Percentiles rank a stretch among this genome's conserved stretches.
Evolutionary conservation across 2,113 vertebrate species (phyloP).

Genomic region (Oenanthe oenanthe): DNA sequence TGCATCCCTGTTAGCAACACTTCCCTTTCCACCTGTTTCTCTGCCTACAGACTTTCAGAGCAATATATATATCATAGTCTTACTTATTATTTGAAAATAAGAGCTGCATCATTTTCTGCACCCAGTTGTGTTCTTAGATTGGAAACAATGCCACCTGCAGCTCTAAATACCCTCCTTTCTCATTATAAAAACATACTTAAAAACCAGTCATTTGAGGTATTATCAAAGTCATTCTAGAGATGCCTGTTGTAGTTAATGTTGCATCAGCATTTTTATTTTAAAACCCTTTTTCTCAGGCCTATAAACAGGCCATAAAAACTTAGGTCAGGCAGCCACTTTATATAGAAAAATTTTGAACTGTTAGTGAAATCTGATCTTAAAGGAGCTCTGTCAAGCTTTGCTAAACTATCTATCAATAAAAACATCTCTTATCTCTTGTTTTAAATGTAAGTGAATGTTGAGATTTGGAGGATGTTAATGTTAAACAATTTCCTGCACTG

Average conservation of each 20-base stretch:
- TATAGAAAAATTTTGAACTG: neutral
- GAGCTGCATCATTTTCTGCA: constrained; percentile 33
- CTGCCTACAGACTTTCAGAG: neutral
- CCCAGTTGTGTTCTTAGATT: constrained; percentile 72
- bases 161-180: constrained; percentile 54
- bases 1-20: neutral
- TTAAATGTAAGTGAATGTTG: neutral
- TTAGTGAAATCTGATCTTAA: neutral
- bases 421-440: neutral
- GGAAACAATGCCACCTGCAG: constrained; percentile 69
- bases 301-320: constrained; percentile 19
- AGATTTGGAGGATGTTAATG: neutral
- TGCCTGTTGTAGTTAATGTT: constrained; percentile 41
- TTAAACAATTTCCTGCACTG: neutral
- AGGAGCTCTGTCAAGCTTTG: neutral
- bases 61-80: neutral
- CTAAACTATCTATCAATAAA: neutral
- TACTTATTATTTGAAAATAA: constrained; percentile 49
- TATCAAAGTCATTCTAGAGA: constrained; percentile 51
- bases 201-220: constrained; percentile 71
- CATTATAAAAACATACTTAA: constrained; percentile 67
- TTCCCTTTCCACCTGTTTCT: neutral
- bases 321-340: neutral
- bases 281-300: neutral
- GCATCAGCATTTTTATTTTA: constrained; percentile 60